These are phyloP conservation scores for Drosophila mayaguana DNA, from an alignment of 2,888 invertebrate genomes.

Conservation along the genomic window DNA sequence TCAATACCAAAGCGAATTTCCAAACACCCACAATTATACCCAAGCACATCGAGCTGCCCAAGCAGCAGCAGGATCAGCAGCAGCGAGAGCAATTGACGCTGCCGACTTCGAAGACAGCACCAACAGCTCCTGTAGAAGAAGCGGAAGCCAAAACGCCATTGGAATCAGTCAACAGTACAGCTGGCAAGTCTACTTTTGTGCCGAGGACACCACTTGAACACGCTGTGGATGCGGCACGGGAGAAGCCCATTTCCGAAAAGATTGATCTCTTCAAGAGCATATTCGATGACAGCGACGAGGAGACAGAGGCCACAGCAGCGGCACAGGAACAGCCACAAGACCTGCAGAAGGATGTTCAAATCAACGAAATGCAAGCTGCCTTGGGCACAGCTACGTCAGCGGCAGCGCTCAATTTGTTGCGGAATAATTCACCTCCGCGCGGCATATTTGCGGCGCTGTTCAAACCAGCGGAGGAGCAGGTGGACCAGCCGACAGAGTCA, in stretches of 20 bases:
- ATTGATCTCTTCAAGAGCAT: constrained; percentile 95
- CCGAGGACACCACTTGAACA: constrained; percentile 82
- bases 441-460: constrained; percentile 87
- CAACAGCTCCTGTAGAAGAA: background rate
- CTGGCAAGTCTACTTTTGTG: constrained; percentile 52
- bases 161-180: constrained; percentile 1
- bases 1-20: constrained; percentile 87
- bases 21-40: constrained; percentile 84
- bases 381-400: constrained; percentile 67
- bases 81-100: background rate
- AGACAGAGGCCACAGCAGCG: constrained; percentile 84
- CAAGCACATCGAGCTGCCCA: constrained; percentile 68
- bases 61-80: background rate
- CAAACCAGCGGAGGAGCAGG: constrained; percentile 34
- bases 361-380: constrained; percentile 45
- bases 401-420: constrained; percentile 86
- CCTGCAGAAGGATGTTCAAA: constrained; percentile 57
- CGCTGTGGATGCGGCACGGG: constrained; percentile 74
- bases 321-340: constrained; percentile 33
- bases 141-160: background rate
- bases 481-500: background rate
- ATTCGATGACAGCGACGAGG: constrained; percentile 92
- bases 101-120: background rate
- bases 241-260: constrained; percentile 86
- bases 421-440: constrained; percentile 89